Evolutionary conservation across 2,888 invertebrate species (phyloP).

Genomic region (Acanthosoma haemorrhoidale): DNA sequence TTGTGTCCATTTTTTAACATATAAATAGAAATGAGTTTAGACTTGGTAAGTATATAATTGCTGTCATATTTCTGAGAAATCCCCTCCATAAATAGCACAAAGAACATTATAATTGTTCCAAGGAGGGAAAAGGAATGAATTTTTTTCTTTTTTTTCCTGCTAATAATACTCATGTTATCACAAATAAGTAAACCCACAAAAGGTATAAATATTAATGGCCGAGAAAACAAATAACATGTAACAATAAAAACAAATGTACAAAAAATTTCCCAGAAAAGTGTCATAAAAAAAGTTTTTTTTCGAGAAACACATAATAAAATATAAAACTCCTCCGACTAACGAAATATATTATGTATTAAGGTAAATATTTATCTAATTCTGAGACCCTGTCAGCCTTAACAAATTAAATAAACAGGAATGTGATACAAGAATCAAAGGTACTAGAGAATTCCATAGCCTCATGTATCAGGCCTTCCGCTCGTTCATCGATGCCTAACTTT

Average conservation of each 20-base stretch:
- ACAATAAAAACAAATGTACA: conserved; percentile 1
- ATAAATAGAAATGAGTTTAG: no score
- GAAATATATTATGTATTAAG: background rate
- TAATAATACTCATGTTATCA: background rate
- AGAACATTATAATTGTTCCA: background rate
- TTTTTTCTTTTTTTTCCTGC: background rate
- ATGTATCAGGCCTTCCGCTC: no score
- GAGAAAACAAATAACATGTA: background rate
- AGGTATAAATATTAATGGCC: background rate
- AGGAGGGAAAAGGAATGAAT: background rate
- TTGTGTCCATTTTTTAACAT: no score
- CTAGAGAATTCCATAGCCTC: no score
- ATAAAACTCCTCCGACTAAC: background rate
- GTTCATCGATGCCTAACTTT: no score
- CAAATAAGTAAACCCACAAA: background rate
- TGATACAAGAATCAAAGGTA: background rate
- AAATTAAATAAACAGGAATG: conserved; percentile 7
- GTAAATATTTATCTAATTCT: background rate
- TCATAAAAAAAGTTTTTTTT: background rate
- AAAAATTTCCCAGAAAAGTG: background rate
- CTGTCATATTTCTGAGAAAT: background rate
- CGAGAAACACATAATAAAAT: background rate
- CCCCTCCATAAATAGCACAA: background rate
- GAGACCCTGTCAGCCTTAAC: conserved; percentile 14
- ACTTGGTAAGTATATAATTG: background rate